Conservation (phyloP, 2,797 vertebrate genomes). For the Gobio occitaniae region DNA sequence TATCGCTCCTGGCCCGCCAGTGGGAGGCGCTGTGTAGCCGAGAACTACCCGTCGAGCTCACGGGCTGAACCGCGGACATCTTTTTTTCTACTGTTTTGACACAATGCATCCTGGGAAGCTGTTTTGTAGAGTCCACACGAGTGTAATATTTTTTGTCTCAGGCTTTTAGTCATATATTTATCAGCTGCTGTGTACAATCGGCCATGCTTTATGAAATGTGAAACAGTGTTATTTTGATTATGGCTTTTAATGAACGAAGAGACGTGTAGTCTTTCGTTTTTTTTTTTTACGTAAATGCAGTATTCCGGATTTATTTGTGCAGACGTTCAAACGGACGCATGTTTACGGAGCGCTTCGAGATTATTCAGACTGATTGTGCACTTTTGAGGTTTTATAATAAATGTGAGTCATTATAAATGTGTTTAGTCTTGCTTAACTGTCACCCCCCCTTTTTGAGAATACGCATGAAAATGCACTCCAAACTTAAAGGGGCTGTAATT, state of each 20-base stretch:
- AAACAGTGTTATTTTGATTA: constrained; percentile 52
- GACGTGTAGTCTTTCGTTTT: too few species aligned
- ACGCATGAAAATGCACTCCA: too few species aligned
- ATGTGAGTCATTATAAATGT: too few species aligned
- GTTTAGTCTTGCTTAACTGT: too few species aligned
- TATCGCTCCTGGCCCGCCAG: constrained; percentile 92
- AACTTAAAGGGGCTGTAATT: too few species aligned
- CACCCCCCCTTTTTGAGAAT: too few species aligned
- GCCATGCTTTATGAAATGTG: constrained; percentile 49
- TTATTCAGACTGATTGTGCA: too few species aligned
- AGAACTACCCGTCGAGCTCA: constrained; percentile 92
- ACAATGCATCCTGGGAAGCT: constrained; percentile 74
- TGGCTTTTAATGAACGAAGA: constrained; percentile 18
- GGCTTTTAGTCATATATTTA: constrained; percentile 48
- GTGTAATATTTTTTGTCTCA: constrained; percentile 56
- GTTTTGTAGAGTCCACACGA: constrained; percentile 78
- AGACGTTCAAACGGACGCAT: too few species aligned
- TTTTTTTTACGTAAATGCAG: too few species aligned
- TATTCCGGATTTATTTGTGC: too few species aligned
- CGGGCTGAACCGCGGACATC: constrained; percentile 40
- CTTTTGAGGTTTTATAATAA: too few species aligned
- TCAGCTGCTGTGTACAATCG: constrained; percentile 64
- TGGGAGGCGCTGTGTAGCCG: constrained; percentile 95
- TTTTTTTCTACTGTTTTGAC: constrained; percentile 39
- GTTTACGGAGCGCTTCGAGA: too few species aligned